Percentiles rank a stretch among this genome's conserved stretches.
These are phyloP conservation scores for Athene noctua DNA, from an alignment of 2,113 vertebrate genomes.

Conservation along the genomic window DNA sequence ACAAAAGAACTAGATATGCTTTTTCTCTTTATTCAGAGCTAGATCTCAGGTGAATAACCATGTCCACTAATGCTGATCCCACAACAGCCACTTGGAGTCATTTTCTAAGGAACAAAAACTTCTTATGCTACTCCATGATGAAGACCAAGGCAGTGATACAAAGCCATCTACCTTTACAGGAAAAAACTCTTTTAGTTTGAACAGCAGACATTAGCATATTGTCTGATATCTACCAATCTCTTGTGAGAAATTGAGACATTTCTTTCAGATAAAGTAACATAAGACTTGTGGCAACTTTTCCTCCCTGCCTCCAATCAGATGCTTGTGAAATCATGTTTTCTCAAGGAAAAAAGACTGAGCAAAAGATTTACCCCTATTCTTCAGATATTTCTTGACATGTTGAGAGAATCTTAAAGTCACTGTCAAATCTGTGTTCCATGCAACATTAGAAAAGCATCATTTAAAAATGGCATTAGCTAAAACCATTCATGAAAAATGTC, in stretches of 20 bases:
- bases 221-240: neutral
- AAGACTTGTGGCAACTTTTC: neutral
- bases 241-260: neutral
- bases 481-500: neutral
- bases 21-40: neutral
- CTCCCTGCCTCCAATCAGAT: neutral
- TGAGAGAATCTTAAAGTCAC: neutral
- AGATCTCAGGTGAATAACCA: neutral
- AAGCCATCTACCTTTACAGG: neutral
- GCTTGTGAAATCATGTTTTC: neutral
- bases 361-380: neutral
- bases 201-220: neutral
- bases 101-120: neutral
- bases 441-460: neutral
- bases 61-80: neutral
- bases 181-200: neutral
- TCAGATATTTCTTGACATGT: neutral
- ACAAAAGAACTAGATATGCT: neutral
- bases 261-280: neutral
- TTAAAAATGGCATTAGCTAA: neutral
- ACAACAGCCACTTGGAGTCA: rapidly evolving
- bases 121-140: neutral
- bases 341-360: neutral
- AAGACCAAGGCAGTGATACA: neutral
- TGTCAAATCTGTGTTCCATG: neutral